Evolutionary conservation across 2,797 vertebrate species (phyloP).

Genomic region (Danionella dracula): DNA sequence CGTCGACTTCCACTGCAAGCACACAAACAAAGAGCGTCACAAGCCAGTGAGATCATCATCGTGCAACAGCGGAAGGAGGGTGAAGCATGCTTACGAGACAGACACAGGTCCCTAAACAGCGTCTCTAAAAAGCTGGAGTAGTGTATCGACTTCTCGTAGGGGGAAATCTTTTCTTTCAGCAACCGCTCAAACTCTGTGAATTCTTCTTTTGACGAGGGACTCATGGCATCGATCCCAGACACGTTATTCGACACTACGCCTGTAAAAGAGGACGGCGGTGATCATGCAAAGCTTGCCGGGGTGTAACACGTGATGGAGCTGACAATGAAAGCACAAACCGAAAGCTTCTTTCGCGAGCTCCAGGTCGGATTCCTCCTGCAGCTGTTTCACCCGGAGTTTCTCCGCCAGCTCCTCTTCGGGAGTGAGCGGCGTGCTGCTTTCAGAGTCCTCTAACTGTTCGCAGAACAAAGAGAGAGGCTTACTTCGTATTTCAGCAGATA

Average conservation of each 20-base stretch:
- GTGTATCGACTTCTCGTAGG: slow-evolving; percentile 79
- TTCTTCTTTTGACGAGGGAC: slow-evolving; percentile 81
- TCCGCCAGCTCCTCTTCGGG: slow-evolving; percentile 78
- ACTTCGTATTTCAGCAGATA: too few relatives aligned
- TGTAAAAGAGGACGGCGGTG: neutral
- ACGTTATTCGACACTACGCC: slow-evolving; percentile 69
- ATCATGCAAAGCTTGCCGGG: too few relatives aligned
- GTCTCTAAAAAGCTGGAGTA: slow-evolving; percentile 81
- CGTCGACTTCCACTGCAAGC: slow-evolving; percentile 82
- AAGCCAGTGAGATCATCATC: neutral
- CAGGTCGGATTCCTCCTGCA: slow-evolving; percentile 80
- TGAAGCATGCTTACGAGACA: slow-evolving; percentile 62
- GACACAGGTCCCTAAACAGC: slow-evolving; percentile 78
- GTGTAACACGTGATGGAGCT: too few relatives aligned
- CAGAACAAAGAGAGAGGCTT: too few relatives aligned
- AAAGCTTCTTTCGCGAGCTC: slow-evolving; percentile 82
- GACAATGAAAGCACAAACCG: slow-evolving; percentile 62
- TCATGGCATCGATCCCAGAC: slow-evolving; percentile 82
- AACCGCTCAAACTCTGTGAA: slow-evolving; percentile 83
- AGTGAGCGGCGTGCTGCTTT: slow-evolving; percentile 66
- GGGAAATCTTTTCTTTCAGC: slow-evolving; percentile 82
- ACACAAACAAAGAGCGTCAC: neutral
- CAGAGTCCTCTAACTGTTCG: slow-evolving; percentile 71
- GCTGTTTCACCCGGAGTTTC: slow-evolving; percentile 75
- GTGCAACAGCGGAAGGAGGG: neutral